Conservation (phyloP, 2,113 vertebrate species). For the Bos taurus region ARS-UCD2.0 NC_037331.1:27179501-27180000, state of each 20-base stretch:
- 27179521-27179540: neutral
- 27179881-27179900: neutral
- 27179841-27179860: neutral
- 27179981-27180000: conserved; percentile 14
- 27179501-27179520: neutral
- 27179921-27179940: neutral
- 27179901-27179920: neutral
- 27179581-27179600: neutral
- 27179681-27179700: neutral
- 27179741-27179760: neutral
- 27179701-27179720: neutral
- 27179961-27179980: conserved; percentile 11
- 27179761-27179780: neutral
- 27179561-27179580: neutral
- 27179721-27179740: neutral
- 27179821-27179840: neutral
- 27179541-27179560: neutral
- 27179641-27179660: neutral
- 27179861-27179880: neutral
- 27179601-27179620: neutral
- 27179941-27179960: neutral
- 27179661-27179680: neutral
- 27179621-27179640: neutral
- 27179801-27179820: neutral
- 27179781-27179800: neutral